These are phyloP conservation scores for Volucella inanis DNA, from an alignment of 2,888 invertebrate species.

Conservation along the genomic window DNA sequence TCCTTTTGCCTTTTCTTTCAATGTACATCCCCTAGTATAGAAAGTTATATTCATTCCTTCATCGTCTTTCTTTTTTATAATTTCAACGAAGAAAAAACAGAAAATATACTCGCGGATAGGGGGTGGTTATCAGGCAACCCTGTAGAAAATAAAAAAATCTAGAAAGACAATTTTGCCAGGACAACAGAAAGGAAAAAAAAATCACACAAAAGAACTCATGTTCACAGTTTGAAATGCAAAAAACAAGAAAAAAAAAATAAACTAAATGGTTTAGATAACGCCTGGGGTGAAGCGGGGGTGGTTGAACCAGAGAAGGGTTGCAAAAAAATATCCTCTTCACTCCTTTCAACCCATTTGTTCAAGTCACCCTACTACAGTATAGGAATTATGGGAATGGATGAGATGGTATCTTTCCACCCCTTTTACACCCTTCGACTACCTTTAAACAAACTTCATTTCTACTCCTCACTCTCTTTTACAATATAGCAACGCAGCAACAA, in stretches of 20 bases:
- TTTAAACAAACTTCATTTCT: neutral
- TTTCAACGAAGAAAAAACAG: constrained; percentile 36
- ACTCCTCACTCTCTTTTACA: constrained; percentile 4
- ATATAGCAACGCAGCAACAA: constrained; percentile 41
- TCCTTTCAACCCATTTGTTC: constrained; percentile 71
- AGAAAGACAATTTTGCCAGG: constrained; percentile 63
- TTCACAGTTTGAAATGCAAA: constrained; percentile 68
- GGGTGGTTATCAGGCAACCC: constrained; percentile 62
- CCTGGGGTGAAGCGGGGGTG: neutral
- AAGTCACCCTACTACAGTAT: constrained; percentile 57
- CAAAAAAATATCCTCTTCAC: constrained; percentile 51
- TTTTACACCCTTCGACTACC: neutral
- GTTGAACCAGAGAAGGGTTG: constrained; percentile 5
- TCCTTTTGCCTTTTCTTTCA: constrained; percentile 58
- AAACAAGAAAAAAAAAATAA: constrained; percentile 7
- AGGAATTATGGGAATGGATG: constrained; percentile 49
- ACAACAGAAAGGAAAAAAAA: neutral
- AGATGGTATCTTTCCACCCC: constrained; percentile 57
- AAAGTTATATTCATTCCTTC: constrained; percentile 72
- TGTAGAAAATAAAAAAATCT: constrained; percentile 28
- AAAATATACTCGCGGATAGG: neutral
- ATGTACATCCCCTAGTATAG: constrained; percentile 45
- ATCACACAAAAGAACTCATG: constrained; percentile 74
- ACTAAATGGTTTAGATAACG: neutral
- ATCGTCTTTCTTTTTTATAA: constrained; percentile 41